Base-by-base conservation (phyloP, 2,888 invertebrate species). In the Carpatolechia fugitivella region DNA sequence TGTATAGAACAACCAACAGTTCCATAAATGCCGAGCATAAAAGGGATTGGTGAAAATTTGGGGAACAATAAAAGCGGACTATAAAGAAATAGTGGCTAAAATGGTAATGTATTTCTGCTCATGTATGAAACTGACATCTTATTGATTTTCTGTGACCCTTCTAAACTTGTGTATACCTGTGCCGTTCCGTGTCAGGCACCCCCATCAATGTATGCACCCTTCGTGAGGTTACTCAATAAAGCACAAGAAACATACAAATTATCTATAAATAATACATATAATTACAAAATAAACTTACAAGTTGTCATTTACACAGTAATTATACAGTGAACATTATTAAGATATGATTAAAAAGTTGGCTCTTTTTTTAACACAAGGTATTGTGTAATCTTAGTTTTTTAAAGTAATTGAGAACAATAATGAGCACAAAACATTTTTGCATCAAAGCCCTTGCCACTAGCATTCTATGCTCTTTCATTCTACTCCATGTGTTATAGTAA, bases 171-270 rank as follows among this genome's bases (percentile, higher is more conserved):
- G n/a, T 5, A 7, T 36, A 6, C 40, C 49, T 40, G 68, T 68
- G 59, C 63, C 62, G 63, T 18, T 33, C 48, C 38, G 67, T 65
- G 51, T 49, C 61, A 60, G 63, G 64, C 57, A 20, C 18, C 0
- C 7, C 10, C 8, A 46, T 58, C 63, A 63, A 60, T 61, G 65
- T 65, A 64, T 55, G 50, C 56, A 60, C 58, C 52, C 38, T 68
- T 70, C 64, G 65, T 69, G 68, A 73, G 20, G 69, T 68, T 72
- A 72, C 47, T 58, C 55, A 53, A 41, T 33, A 55, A 59, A 57
- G 44, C 11, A 53, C 11, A 41, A 59, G 62, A 55, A 59, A 62
- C 16, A 70, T 61, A 64, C 56, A 58, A 48, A 49, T 48, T 58
- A 36, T 49, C 55, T 57, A 63, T 57, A 62, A 66, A 65, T 53